phyloP scores from a whole-genome alignment of 2,888 invertebrate species.

The Actias luna region DNA sequence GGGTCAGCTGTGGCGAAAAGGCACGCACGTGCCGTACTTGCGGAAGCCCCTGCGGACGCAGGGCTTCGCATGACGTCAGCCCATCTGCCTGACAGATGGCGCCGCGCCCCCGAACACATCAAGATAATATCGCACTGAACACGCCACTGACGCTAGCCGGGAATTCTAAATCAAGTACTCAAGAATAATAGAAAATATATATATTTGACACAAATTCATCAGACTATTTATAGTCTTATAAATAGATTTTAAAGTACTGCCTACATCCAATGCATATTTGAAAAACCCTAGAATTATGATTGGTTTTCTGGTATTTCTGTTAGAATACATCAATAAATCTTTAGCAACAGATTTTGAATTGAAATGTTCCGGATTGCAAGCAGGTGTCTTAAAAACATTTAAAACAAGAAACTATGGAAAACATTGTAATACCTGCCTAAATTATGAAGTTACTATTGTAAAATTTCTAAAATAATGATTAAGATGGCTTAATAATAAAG shows the following conservation, averaged over 20 bases:
- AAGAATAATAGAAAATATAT: neutral
- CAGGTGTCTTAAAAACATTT: neutral
- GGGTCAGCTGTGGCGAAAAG: slow-evolving; percentile 66
- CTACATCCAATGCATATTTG: neutral
- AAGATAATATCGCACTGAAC: slow-evolving; percentile 73
- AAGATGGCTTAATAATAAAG: too few species aligned
- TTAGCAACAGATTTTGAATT: neutral
- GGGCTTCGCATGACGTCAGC: slow-evolving; percentile 79
- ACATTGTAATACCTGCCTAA: too few species aligned
- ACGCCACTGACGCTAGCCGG: slow-evolving; percentile 45
- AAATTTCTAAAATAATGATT: too few species aligned
- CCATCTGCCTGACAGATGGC: slow-evolving; percentile 80
- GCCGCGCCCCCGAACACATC: slow-evolving; percentile 54
- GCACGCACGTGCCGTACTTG: slow-evolving; percentile 56
- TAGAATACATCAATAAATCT: neutral
- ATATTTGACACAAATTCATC: neutral
- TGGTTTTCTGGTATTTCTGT: too few species aligned
- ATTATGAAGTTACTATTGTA: too few species aligned
- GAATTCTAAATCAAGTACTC: slow-evolving; percentile 45
- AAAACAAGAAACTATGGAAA: neutral
- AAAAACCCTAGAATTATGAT: too few species aligned
- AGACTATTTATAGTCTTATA: neutral
- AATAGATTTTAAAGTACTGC: neutral
- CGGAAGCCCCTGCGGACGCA: slow-evolving; percentile 53
- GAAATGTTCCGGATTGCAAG: neutral